Evolutionary conservation across 2,888 invertebrate genomes (phyloP).

Genomic region (Globia sparganii): DNA sequence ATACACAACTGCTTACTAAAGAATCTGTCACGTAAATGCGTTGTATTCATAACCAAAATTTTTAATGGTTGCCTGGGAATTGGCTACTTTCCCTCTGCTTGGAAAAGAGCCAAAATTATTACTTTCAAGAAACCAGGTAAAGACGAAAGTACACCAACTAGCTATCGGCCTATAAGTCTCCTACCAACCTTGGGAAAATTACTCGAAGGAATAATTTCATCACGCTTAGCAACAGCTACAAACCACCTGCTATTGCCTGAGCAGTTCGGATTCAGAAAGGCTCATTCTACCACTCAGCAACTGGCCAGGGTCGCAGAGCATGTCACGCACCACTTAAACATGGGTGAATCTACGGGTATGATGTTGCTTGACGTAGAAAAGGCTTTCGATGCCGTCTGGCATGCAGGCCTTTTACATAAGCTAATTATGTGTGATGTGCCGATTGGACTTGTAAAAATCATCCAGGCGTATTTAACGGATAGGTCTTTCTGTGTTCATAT

Average conservation of each 20-base stretch:
- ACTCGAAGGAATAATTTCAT: not conserved
- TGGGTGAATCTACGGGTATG: not conserved
- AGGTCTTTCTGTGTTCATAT: not conserved
- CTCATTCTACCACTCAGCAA: not conserved
- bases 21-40: not conserved
- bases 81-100: not conserved
- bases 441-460: not conserved
- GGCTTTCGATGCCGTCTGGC: not conserved
- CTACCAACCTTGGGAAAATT: not conserved
- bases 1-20: not conserved
- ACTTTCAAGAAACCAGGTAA: not conserved
- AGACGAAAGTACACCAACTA: not conserved
- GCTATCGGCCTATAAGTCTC: not conserved
- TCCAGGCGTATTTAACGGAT: not conserved
- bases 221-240: not conserved
- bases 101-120: not conserved
- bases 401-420: not conserved
- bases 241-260: not conserved
- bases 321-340: not conserved
- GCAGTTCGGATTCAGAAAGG: not conserved
- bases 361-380: slow-evolving; percentile 1
- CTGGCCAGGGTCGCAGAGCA: not conserved
- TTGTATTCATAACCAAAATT: not conserved
- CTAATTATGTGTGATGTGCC: no score
- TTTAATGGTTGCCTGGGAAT: not conserved